Evolutionary conservation across 2,888 invertebrate genomes (phyloP), one percentile per base, ranked within the genome.

Genomic region (Alitta virens): DNA sequence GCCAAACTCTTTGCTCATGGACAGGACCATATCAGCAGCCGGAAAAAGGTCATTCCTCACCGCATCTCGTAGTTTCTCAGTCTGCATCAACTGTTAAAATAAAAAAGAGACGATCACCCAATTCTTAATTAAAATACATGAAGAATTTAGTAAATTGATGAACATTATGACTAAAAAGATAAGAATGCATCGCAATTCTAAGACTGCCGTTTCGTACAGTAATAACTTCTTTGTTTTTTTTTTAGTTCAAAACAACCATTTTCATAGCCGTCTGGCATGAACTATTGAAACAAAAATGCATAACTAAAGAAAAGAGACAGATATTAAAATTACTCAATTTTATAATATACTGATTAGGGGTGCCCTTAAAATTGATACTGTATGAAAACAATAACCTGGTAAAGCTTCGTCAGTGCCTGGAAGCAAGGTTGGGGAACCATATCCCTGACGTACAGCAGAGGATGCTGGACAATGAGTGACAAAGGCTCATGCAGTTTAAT

Each of bases 1-100:
- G 26, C 79, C 81, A 75, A 81, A 81, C 64, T 81, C 81, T 64
- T 74, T 73, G 66, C 78, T 82, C 77, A 82, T 73, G 2, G 78
- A 77, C 16, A 77, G 72, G 16, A 82, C 74, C 79, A 80, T 79
- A 18, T 78, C 78, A 38, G 78, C 71, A 2, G 75, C 74, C 7
- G 80, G 81, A 63, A 81, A 79, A 18, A 80, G 64, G 40, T 77
- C 73, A 68, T 75, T 78, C 51, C 75, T 71, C 5, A 77, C 74
- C 9, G 76, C 74, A 60, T 74, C 74, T 58, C 72, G 71, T 58
- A 80, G 68, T 53, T 74, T 72, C 33, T 67, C 67, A 21, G 62
- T 63, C 63, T 60, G 49, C 14, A 50, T 16, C 33, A 71, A 42
- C 68, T 67, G 51, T 9, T 23, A 18, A 42, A 26, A 26, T 50